phyloP scores from a whole-genome alignment of 2,797 vertebrate genomes.

The Clarias pachynema region DNA sequence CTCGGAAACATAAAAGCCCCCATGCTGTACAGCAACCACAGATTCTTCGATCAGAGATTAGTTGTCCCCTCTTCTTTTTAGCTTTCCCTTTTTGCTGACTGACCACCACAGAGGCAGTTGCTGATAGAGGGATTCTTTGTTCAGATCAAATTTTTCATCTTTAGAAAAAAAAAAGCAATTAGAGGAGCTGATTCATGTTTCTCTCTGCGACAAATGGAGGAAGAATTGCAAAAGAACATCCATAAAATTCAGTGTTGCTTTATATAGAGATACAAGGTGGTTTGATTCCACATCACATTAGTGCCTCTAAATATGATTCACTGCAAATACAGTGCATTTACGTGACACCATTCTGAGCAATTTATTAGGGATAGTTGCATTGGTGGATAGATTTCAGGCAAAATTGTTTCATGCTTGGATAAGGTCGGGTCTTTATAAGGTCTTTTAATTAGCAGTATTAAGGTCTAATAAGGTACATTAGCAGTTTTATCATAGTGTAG shows the following conservation, averaged over 20 bases:
- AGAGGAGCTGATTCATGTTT: conserved; percentile 35
- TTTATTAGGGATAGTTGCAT: conserved; percentile 10
- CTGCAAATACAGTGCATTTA: conserved; percentile 29
- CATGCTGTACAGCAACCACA: conserved; percentile 56
- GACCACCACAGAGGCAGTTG: conserved; percentile 65
- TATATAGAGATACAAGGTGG: not conserved
- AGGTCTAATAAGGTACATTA: too few species aligned
- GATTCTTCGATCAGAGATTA: conserved; percentile 65
- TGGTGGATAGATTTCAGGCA: conserved; percentile 20
- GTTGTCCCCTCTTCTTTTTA: conserved; percentile 33
- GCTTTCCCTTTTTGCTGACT: conserved; percentile 64
- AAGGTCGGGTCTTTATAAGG: conserved; percentile 23
- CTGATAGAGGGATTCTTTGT: conserved; percentile 72
- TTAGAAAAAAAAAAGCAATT: conserved; percentile 48
- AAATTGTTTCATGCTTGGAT: conserved; percentile 31
- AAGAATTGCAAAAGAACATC: not conserved
- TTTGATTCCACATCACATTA: conserved; percentile 18
- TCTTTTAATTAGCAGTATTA: conserved; percentile 20
- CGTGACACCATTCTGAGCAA: conserved; percentile 13
- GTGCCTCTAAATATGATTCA: conserved; percentile 34
- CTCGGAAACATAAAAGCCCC: conserved; percentile 66
- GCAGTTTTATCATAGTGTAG: too few species aligned
- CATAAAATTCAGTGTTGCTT: conserved; percentile 30
- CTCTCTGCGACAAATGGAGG: not conserved
- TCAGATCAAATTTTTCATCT: conserved; percentile 62